Percentiles rank a stretch among this genome's conserved stretches.
Conservation (phyloP, 2,888 invertebrate species). For the Apamea epomidion region DNA sequence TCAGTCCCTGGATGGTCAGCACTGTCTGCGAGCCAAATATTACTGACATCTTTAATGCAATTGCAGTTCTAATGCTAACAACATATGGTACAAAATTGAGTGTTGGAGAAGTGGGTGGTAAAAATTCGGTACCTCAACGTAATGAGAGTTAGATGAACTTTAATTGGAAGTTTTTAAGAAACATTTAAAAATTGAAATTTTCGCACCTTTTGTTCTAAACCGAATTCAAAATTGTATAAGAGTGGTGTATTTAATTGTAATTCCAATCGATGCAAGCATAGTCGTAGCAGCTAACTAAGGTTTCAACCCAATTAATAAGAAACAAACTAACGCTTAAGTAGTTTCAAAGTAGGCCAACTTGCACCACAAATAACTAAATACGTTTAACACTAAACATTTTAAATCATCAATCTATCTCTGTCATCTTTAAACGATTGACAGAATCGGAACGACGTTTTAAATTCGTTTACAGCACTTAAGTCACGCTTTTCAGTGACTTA, state of each 20-base stretch:
- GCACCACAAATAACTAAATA: too few species aligned
- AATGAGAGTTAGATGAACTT: constrained; percentile 45
- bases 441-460: too few species aligned
- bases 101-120: not conserved
- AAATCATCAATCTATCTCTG: too few species aligned
- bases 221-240: constrained; percentile 10
- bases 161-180: constrained; percentile 36
- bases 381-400: too few species aligned
- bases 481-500: too few species aligned
- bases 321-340: too few species aligned
- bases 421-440: too few species aligned
- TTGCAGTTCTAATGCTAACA: not conserved
- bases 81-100: not conserved
- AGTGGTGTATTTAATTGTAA: not conserved
- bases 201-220: constrained; percentile 40
- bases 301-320: not conserved
- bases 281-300: not conserved
- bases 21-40: constrained; percentile 47
- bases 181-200: constrained; percentile 33
- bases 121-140: constrained; percentile 37
- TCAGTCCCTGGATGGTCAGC: constrained; percentile 59
- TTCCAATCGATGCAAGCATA: not conserved
- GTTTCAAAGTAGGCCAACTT: too few species aligned
- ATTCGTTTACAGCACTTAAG: too few species aligned
- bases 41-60: not conserved